Conservation (phyloP, 2,113 vertebrate species). For the Erpornis zantholeuca region DNA sequence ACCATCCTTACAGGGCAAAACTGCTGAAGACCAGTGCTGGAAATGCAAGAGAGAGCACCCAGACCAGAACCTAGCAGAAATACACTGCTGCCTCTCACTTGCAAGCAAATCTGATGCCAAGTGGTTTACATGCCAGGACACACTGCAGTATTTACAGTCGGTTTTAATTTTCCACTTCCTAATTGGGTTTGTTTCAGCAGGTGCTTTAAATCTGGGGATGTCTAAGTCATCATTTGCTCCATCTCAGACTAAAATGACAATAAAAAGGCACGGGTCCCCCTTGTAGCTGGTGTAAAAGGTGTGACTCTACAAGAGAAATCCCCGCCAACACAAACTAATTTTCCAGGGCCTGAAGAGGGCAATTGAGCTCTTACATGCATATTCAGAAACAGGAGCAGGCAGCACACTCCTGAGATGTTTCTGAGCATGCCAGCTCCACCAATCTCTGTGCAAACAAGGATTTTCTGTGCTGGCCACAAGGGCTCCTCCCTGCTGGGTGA, state of each 20-base stretch:
- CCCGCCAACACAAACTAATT: neutral
- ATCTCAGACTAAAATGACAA: neutral
- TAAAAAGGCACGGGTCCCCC: neutral
- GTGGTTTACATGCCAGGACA: neutral
- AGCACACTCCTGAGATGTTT: neutral
- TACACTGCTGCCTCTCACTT: neutral
- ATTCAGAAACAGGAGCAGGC: neutral
- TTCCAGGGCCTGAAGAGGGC: neutral
- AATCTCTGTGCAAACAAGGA: neutral
- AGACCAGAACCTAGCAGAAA: neutral
- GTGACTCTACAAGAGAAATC: neutral
- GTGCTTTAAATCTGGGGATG: neutral
- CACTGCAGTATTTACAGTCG: neutral
- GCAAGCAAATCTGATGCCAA: neutral
- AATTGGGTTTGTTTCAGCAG: neutral
- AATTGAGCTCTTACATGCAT: neutral
- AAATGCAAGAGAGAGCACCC: neutral
- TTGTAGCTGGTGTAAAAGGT: neutral
- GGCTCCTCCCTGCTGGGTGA: neutral
- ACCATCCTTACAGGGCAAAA: neutral
- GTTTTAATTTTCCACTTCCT: neutral
- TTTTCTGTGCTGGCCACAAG: neutral
- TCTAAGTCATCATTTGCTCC: neutral
- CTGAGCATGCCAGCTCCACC: neutral
- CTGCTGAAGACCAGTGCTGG: neutral